Base-by-base conservation (phyloP, 2,113 vertebrate species). In the Sinocyclocheilus anshuiensis region DNA sequence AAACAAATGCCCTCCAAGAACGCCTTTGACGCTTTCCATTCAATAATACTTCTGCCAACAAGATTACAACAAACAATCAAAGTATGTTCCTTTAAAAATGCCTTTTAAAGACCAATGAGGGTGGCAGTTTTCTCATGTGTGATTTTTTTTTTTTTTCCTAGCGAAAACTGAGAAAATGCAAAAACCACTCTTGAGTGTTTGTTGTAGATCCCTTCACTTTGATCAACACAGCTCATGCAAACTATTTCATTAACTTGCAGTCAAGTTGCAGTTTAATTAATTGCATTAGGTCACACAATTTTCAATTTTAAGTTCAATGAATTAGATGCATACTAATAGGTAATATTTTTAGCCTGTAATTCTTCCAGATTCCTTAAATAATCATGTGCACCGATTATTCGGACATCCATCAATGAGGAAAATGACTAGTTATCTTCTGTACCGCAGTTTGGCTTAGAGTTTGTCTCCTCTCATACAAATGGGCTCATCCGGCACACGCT, bases 361-460 rank as follows among this genome's bases (percentile, higher is more conserved):
- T 76, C n/a, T 50, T 50, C 22, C 42, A 50, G 75, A 77, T 55
- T 55, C 48, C 24, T 29, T 18, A 53, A 55, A 77, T 77, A 55
- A 55, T 77, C 48, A 12, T 72, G 42, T 83, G 33, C 13, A 26
- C 2, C 6, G 48, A 29, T 77, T 77, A 55, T 77, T 77, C 24
- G 53, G 48, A 77, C 50, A 55, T 77, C 26, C 26, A 12, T 77
- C 50, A 55, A 77, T 57, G 26, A 55, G 16, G 50, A 33, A 77
- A 55, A 77, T 77, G 45, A 77, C 76, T 77, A 26, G 50, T 77
- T 77, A 33, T 77, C 76, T 10, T 76, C 42, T 76, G 42, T 75
- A 15, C 36, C 20, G 1, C 11, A 48, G n/a, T 48, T 39, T 72
- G 42, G 39, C 39, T 76, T 42, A 48, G 39, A 76, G n/a, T 48